Percentiles rank a stretch among this genome's conserved stretches.
Evolutionary conservation across 2,797 vertebrate species (phyloP).

Genomic region (Oceanodroma leucorhoa): DNA sequence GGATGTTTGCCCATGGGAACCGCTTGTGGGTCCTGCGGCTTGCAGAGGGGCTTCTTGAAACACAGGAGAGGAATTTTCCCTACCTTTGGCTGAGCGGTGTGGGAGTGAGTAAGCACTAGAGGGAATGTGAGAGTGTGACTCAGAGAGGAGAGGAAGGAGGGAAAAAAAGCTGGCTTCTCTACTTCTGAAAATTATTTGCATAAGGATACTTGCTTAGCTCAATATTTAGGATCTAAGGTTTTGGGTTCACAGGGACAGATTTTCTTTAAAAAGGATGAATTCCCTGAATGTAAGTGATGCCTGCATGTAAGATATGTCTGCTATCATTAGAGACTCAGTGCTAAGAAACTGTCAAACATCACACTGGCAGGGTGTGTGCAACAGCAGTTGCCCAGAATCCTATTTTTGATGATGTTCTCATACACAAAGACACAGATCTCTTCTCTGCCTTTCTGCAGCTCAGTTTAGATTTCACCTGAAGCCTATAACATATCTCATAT

Average conservation of each 20-base stretch:
- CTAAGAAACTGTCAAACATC: not conserved
- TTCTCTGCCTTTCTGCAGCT: not conserved
- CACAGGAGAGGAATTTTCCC: not conserved
- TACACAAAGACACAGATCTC: not conserved
- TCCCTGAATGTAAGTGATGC: not conserved
- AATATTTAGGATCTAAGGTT: not conserved
- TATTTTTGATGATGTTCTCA: not conserved
- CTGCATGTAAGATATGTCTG: not conserved
- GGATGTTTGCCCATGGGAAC: not conserved
- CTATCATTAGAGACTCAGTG: not conserved
- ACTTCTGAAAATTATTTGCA: not conserved
- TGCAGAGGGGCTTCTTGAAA: not conserved
- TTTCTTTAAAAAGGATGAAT: not conserved
- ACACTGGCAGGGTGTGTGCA: not conserved
- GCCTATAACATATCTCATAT: accelerated
- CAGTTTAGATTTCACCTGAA: not conserved
- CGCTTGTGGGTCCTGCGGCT: not conserved
- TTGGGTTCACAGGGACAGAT: not conserved
- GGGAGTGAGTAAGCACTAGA: not conserved
- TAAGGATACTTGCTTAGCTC: not conserved
- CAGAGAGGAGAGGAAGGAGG: not conserved
- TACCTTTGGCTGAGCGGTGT: not conserved
- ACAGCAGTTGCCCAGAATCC: not conserved
- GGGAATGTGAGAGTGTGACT: not conserved
- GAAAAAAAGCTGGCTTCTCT: not conserved